A percentile compares a stretch with the other conserved stretches of the same genome.
Conservation (phyloP, 2,888 invertebrate species). For the Eledona agricola region DNA sequence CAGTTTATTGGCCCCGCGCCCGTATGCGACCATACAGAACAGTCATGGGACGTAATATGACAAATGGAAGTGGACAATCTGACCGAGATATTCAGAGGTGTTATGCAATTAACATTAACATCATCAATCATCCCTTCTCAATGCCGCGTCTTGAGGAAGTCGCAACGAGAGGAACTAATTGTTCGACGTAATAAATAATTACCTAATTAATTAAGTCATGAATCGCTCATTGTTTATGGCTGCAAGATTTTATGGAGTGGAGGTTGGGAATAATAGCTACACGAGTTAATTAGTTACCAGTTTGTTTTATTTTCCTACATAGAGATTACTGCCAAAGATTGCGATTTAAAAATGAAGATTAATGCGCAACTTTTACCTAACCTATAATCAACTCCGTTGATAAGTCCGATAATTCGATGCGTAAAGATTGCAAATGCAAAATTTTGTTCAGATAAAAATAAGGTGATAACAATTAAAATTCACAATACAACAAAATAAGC, state of each 20-base stretch:
- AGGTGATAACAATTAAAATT: no score
- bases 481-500: no score
- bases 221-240: constrained; percentile 24
- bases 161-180: constrained; percentile 22
- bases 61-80: constrained; percentile 18
- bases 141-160: constrained; percentile 13
- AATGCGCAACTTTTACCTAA: constrained; percentile 15
- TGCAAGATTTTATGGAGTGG: constrained; percentile 20
- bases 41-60: constrained; percentile 25
- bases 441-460: no score
- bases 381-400: constrained; percentile 6
- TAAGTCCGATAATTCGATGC: constrained; percentile 18
- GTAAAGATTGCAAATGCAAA: no score
- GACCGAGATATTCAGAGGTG: constrained; percentile 11
- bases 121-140: constrained; percentile 16
- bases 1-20: no score
- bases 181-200: constrained; percentile 20
- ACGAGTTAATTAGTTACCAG: constrained; percentile 25
- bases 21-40: no score
- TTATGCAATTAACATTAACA: constrained; percentile 13
- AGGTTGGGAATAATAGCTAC: constrained; percentile 17
- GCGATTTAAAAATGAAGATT: constrained; percentile 23
- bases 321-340: constrained; percentile 21
- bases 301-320: constrained; percentile 27
- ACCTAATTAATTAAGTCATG: constrained; percentile 21